phyloP scores from a whole-genome alignment of 2,113 vertebrate genomes.

The Sinocyclocheilus anophthalmus region DNA sequence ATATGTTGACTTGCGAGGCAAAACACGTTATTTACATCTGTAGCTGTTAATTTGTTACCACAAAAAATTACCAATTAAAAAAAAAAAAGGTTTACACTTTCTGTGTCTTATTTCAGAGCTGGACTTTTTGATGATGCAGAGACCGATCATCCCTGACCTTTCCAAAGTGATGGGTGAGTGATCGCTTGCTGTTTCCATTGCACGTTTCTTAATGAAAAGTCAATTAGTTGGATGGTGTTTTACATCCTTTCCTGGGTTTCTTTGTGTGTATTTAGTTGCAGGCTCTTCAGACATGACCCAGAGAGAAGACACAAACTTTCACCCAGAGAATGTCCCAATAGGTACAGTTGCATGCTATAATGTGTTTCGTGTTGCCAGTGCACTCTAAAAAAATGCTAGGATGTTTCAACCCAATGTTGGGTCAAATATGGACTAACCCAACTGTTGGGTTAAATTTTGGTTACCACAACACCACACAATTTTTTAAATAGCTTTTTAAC shows the following conservation, averaged over 20 bases:
- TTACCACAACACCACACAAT: too few relatives aligned
- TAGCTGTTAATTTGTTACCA: too few relatives aligned
- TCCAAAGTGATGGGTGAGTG: background rate
- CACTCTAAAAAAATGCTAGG: too few relatives aligned
- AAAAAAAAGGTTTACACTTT: background rate
- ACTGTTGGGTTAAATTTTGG: too few relatives aligned
- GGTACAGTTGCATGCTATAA: conserved; percentile 8
- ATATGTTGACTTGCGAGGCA: background rate
- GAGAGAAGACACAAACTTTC: conserved; percentile 9
- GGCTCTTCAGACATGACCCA: background rate
- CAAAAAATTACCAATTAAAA: too few relatives aligned
- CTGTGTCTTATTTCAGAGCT: background rate
- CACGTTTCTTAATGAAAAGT: too few relatives aligned
- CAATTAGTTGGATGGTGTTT: background rate
- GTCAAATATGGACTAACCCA: too few relatives aligned
- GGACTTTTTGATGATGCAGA: background rate
- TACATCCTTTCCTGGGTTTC: background rate
- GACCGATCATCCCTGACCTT: background rate
- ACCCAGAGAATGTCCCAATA: background rate
- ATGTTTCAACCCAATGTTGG: too few relatives aligned
- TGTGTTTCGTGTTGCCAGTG: background rate
- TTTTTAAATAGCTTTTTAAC: too few relatives aligned
- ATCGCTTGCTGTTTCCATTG: background rate
- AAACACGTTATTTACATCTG: background rate
- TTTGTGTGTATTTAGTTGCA: background rate